phyloP scores from a whole-genome alignment of 2,797 vertebrate genomes.

The Loris lydekkerianus region DNA sequence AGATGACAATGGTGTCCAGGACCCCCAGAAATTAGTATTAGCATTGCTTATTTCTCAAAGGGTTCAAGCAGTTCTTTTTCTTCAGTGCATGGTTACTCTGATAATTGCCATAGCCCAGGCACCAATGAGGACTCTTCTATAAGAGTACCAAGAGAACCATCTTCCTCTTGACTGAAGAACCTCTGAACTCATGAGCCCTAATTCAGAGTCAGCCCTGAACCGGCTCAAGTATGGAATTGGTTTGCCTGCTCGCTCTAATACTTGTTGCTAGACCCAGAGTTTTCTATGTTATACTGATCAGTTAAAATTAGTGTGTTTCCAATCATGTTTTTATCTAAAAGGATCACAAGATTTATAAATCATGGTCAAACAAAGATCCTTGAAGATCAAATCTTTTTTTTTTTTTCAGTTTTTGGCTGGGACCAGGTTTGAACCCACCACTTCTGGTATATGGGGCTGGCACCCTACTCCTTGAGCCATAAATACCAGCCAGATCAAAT shows the following conservation, averaged over 20 bases:
- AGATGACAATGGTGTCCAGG: neutral
- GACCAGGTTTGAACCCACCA: no score
- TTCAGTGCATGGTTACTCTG: no score
- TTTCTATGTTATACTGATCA: neutral
- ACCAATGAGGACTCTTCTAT: neutral
- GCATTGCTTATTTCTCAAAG: neutral
- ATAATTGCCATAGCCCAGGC: neutral
- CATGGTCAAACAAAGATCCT: neutral
- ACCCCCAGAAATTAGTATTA: neutral
- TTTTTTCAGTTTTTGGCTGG: no score
- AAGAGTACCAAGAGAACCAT: neutral
- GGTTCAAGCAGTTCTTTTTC: neutral
- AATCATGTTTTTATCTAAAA: neutral
- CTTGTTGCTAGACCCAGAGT: neutral
- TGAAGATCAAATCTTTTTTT: neutral
- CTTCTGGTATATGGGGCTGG: no score
- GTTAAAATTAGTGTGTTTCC: neutral
- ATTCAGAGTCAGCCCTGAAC: no score
- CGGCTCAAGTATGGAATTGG: neutral
- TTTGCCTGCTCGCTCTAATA: neutral
- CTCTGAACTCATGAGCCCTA: no score
- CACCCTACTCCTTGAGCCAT: no score
- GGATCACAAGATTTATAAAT: neutral
- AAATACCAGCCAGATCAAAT: neutral
- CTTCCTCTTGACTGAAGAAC: neutral